Base-by-base conservation (phyloP, 2,113 vertebrate species). In the Silurus asotus region DNA sequence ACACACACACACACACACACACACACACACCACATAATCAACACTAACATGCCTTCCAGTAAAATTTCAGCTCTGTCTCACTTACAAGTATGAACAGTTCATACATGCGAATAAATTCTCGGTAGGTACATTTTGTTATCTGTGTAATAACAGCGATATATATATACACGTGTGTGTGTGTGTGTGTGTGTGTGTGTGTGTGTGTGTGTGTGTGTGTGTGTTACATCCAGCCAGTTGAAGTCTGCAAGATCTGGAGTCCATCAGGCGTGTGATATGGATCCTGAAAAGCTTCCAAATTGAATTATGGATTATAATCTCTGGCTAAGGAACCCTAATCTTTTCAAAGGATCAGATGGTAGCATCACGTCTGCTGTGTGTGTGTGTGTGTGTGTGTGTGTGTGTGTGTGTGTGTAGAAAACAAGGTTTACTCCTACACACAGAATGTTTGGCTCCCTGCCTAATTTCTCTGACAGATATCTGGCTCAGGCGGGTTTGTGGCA, bases 221-320 rank as follows among this genome's bases (percentile, higher is more conserved):
- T 28, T 25, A n/a, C n/a, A 53, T 53, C 49, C 20, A 55, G n/a
- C 14, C 53, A n/a, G 9, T 25, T 78, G 53, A 8, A 58, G 14
- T 58, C 76, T 78, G 14, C n/a, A 58, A 7, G 51, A 37, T 58
- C 76, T 78, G 53, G 53, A 28, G 53, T 78, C 75, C n/a, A 28
- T 78, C 37, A 28, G 61, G 5, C 14, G 19, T 20, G 51, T 37
- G 80, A 25, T 51, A 25, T 82, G 64, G 37, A 69, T 56, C 64
- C 81, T 51, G 48, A 67, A 65, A 53, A 17, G 45, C 61, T 56
- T 53, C 49, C 28, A 87, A 87, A 87, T n/a, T 65, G 49, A 84
- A 87, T 87, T 86, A 83, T 62, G 28, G 65, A 8, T 77, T 37
- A 83, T 79, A 86, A 86, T 87, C 79, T 59, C 67, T 48, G 62